Evolutionary conservation across 1,140 invertebrate species (phyloP).

Genomic region (Zophobas morio): DNA sequence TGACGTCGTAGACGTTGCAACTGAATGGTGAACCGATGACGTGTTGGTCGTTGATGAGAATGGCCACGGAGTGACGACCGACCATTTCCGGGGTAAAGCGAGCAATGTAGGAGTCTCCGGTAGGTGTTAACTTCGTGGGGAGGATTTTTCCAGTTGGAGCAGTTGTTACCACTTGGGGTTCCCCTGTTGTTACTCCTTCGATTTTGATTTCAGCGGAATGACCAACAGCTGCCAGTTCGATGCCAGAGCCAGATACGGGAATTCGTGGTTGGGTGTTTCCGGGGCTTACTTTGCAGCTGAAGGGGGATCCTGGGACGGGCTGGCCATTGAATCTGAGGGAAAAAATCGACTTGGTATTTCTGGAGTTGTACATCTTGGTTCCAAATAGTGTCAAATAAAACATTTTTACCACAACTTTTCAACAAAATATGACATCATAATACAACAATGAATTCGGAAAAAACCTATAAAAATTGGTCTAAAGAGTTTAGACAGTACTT

Average conservation of each 20-base stretch:
- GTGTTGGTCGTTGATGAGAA: constrained; percentile 85
- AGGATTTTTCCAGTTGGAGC: constrained; percentile 85
- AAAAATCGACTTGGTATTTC: not conserved
- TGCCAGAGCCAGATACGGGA: constrained; percentile 72
- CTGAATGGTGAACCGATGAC: constrained; percentile 93
- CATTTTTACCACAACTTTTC: too few relatives aligned
- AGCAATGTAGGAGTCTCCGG: constrained; percentile 80
- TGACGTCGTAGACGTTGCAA: constrained; percentile 94
- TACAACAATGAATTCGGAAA: too few relatives aligned
- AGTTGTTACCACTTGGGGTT: constrained; percentile 80
- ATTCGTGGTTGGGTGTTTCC: constrained; percentile 68
- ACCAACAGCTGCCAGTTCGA: constrained; percentile 73
- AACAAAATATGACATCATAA: too few relatives aligned
- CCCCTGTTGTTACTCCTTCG: constrained; percentile 70
- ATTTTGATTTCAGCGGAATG: constrained; percentile 72
- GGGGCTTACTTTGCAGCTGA: constrained; percentile 83
- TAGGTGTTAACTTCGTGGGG: constrained; percentile 74
- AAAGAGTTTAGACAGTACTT: too few relatives aligned
- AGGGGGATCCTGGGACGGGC: constrained; percentile 93
- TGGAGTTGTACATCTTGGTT: too few relatives aligned
- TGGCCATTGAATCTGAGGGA: constrained; percentile 91
- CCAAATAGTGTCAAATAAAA: too few relatives aligned
- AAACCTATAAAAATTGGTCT: too few relatives aligned
- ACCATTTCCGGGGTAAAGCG: constrained; percentile 88
- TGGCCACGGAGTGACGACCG: constrained; percentile 86